Conservation (phyloP, 2,797 vertebrate genomes). For the Amblyraja radiata region DNA sequence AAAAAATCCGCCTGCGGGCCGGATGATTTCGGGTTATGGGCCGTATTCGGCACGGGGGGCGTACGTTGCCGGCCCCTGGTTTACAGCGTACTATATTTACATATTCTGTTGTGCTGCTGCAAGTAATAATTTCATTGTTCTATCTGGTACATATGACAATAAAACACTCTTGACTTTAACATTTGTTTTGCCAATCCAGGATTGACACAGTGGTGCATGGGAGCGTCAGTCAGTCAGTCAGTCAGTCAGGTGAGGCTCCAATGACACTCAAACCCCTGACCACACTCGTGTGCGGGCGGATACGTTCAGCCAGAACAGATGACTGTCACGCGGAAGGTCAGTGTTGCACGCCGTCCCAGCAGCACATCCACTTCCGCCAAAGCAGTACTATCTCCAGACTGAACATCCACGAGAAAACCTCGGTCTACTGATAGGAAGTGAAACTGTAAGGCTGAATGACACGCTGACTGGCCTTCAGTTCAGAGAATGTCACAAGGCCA, state of each 20-base stretch:
- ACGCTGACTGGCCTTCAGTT: not conserved
- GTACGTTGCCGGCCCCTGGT: no score
- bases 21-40: no score
- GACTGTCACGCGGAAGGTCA: not conserved
- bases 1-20: no score
- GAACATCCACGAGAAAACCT: not conserved
- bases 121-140: no score
- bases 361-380: not conserved
- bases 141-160: no score
- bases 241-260: not conserved
- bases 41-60: no score
- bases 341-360: not conserved
- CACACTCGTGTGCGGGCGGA: no score
- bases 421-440: not conserved
- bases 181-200: not conserved
- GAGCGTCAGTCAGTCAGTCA: not conserved
- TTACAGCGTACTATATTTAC: no score
- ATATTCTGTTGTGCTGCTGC: no score
- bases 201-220: not conserved
- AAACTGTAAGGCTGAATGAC: not conserved
- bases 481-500: not conserved
- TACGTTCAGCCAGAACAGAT: no score
- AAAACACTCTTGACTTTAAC: no score
- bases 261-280: not conserved
- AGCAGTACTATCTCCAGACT: not conserved